These are phyloP conservation scores for Cosmopolites sordidus DNA, from an alignment of 2,888 invertebrate species.

Conservation along the genomic window DNA sequence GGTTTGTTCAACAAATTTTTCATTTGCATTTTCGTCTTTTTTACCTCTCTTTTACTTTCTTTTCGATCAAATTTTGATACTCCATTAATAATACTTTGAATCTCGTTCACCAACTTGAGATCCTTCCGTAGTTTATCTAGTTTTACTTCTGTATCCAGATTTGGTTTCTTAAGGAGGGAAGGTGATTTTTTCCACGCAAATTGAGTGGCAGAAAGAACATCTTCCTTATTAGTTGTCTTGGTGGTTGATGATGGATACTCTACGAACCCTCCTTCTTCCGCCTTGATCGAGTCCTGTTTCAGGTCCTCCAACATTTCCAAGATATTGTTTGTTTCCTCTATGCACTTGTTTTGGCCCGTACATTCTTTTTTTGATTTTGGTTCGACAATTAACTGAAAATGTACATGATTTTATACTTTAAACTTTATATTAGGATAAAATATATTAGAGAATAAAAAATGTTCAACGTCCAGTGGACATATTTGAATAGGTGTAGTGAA, in stretches of 20 bases:
- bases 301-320: constrained; percentile 14
- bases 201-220: background rate
- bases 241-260: background rate
- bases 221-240: background rate
- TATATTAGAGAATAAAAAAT: too few relatives aligned
- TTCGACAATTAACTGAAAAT: constrained; percentile 5
- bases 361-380: constrained; percentile 14
- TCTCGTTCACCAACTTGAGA: constrained; percentile 33
- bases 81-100: constrained; percentile 33
- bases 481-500: too few relatives aligned
- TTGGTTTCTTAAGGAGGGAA: background rate
- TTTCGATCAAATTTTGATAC: constrained; percentile 12
- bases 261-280: constrained; percentile 3
- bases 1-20: background rate
- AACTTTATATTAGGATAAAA: too few relatives aligned
- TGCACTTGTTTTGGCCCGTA: constrained; percentile 12
- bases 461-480: too few relatives aligned
- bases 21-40: constrained; percentile 6
- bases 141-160: constrained; percentile 13
- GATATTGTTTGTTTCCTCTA: constrained; percentile 20
- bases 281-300: constrained; percentile 10
- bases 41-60: constrained; percentile 8
- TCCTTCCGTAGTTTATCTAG: constrained; percentile 30
- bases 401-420: too few relatives aligned
- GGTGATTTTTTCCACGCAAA: background rate